These are phyloP conservation scores for Pangasius larnaudii DNA, from an alignment of 2,797 vertebrate genomes.

Conservation along the genomic window DNA sequence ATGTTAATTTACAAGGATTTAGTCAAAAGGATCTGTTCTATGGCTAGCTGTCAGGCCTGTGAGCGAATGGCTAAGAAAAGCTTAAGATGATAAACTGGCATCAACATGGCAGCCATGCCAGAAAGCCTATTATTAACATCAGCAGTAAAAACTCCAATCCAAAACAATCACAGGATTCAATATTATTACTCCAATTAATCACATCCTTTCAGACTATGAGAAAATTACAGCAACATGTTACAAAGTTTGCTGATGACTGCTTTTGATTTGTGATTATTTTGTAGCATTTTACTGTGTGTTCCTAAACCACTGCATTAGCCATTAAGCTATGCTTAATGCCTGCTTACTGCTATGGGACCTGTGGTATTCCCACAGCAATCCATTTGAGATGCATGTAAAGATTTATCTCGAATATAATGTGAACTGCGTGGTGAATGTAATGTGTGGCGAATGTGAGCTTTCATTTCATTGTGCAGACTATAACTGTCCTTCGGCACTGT, in stretches of 20 bases:
- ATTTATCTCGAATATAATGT: constrained; percentile 37
- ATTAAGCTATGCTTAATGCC: constrained; percentile 24
- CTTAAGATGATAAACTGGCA: constrained; percentile 65
- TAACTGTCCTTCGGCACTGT: constrained; percentile 11
- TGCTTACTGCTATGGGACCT: constrained; percentile 35
- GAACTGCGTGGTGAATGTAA: neutral
- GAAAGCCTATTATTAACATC: constrained; percentile 16
- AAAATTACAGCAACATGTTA: constrained; percentile 30
- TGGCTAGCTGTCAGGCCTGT: constrained; percentile 89
- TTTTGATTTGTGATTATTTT: constrained; percentile 37
- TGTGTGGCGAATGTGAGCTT: neutral
- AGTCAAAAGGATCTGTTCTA: constrained; percentile 93
- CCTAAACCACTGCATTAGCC: neutral
- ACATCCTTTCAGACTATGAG: neutral
- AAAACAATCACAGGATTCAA: neutral
- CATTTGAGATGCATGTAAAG: constrained; percentile 28
- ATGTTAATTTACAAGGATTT: constrained; percentile 99
- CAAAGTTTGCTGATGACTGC: constrained; percentile 33
- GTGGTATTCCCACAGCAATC: constrained; percentile 46
- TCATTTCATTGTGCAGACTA: constrained; percentile 11
- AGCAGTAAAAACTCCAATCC: neutral
- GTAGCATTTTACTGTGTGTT: constrained; percentile 10
- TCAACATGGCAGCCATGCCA: constrained; percentile 1
- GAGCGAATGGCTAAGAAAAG: constrained; percentile 91
- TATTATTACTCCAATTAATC: neutral